Conservation (phyloP, 2,797 vertebrate genomes). For the Spatula versicolor region DNA sequence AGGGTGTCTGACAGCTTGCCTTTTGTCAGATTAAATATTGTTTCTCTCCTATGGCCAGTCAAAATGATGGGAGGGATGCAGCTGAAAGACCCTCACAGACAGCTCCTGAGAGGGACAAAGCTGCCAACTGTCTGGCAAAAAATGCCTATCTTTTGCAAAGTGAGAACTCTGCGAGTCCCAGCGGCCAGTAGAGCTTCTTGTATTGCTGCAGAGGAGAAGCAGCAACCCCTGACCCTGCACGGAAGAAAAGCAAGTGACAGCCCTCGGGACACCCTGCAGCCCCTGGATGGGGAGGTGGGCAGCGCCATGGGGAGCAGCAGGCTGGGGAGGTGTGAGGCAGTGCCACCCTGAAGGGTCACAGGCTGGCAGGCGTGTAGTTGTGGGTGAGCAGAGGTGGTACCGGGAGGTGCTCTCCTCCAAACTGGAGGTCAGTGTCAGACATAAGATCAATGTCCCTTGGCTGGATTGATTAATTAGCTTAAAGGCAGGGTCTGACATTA, state of each 20-base stretch:
- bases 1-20: background rate
- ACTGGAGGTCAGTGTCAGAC: background rate
- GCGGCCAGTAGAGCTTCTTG: background rate
- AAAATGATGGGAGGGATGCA: background rate
- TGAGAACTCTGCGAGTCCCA: background rate
- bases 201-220: background rate
- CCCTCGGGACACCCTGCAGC: background rate
- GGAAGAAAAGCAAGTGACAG: background rate
- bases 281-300: background rate
- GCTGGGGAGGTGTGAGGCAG: rapidly evolving
- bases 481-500: background rate
- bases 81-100: background rate
- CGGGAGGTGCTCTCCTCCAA: background rate
- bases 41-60: background rate
- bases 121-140: background rate
- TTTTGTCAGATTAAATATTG: background rate
- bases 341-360: rapidly evolving
- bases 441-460: background rate
- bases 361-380: rapidly evolving
- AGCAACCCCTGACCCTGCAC: background rate
- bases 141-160: background rate
- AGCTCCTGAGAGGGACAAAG: background rate
- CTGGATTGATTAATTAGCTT: background rate
- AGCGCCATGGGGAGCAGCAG: too few relatives aligned
- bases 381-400: background rate